Base-by-base conservation (phyloP, 2,113 vertebrate genomes). In the Tetrao urogallus region DNA sequence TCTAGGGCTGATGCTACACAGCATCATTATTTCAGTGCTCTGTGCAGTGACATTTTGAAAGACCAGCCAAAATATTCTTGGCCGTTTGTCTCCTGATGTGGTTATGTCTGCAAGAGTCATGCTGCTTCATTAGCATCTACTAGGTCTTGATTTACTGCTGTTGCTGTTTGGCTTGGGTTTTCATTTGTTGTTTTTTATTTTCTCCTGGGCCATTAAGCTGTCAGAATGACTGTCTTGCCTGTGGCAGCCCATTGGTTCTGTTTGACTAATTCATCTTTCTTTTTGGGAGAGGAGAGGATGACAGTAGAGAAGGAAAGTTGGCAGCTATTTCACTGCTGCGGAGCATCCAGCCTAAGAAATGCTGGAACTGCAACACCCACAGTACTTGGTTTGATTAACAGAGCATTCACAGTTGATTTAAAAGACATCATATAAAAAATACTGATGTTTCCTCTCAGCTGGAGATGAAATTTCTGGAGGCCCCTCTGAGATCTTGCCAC, bases 311-410 rank as follows among this genome's bases (percentile, higher is more conserved):
- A 77, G 50, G 50, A 24, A 30, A 85, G n/a, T 22, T 91, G 91
- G 74, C 82, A 93, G 91, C 84, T 92, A 3, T 93, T 91, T 60
- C 56, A 16, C 54, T 89, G 89, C 74, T 89, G 79, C 54, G 77
- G 87, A 94, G 78, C 91, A 85, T 89, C 95, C 89, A 96, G 92
- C 75, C 60, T 86, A 71, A 88, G 87, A 93, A 89, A 66, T 80
- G 56, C 50, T 89, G 67, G 50, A 76, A 22, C 92, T 93, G 89
- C 91, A 95, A 86, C 75, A 88, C 87, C 60, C 87, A 60, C 48
- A 86, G 61, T 89, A 76, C 91, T 85, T 80, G 75, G 56, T 88
- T 89, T 82, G 91, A 92, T 95, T 87, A 91, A 74, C 70, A 82
- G 64, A 84, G 75, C 72, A 38, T 77, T 88, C 79, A 70, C 43